Evolutionary conservation across 2,888 invertebrate species (phyloP).

Genomic region (Trissolcus brochymenae): DNA sequence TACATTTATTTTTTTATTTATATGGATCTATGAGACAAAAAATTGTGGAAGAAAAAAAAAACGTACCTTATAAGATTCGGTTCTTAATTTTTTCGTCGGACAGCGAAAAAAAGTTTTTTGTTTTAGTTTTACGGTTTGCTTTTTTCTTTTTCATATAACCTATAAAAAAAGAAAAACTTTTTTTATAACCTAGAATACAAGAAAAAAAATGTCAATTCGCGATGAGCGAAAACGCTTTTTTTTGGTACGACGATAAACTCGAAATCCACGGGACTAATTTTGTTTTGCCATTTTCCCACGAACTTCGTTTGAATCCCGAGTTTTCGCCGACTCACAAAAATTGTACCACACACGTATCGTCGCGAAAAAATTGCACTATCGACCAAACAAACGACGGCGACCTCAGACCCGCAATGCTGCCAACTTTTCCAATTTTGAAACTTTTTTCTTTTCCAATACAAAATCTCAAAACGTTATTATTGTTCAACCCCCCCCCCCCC

Average conservation of each 20-base stretch:
- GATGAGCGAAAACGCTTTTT: constrained; percentile 43
- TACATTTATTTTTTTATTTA: constrained; percentile 53
- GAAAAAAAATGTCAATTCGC: constrained; percentile 10
- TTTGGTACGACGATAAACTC: constrained; percentile 7
- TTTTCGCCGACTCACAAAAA: neutral
- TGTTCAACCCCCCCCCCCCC: too few relatives aligned
- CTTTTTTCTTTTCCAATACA: too few relatives aligned
- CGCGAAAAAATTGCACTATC: constrained; percentile 19
- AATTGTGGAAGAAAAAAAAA: constrained; percentile 8
- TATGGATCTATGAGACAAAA: constrained; percentile 4
- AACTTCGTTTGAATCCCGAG: too few relatives aligned
- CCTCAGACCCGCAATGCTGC: neutral
- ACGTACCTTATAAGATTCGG: constrained; percentile 26
- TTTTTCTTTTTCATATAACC: constrained; percentile 31
- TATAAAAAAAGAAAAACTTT: constrained; percentile 26
- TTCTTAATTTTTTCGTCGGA: constrained; percentile 5
- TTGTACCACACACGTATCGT: constrained; percentile 1
- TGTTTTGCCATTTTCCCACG: too few relatives aligned
- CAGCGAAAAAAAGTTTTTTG: constrained; percentile 16
- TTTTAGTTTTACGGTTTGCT: constrained; percentile 8
- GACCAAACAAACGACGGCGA: constrained; percentile 24
- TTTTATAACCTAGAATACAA: constrained; percentile 1
- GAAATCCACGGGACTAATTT: neutral
- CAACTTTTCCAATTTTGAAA: constrained; percentile 1
- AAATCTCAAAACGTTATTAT: too few relatives aligned